Percentiles rank a stretch among this genome's conserved stretches.
These are phyloP conservation scores for Oxyteleia sp. DNA, from an alignment of 2,888 invertebrate genomes.

Conservation along the genomic window DNA sequence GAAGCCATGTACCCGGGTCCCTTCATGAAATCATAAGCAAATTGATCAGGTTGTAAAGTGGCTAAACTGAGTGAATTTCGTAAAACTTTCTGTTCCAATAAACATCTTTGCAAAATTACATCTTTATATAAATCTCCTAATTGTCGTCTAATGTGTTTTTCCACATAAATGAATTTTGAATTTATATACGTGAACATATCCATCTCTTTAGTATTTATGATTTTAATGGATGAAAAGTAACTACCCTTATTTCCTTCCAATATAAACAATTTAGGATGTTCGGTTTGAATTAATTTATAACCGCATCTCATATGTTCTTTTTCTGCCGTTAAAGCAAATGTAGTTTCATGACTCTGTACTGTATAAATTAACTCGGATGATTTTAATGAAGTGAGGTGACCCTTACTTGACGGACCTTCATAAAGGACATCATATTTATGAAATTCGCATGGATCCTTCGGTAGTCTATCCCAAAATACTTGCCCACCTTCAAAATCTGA, in stretches of 20 bases:
- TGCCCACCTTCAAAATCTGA: constrained; percentile 58
- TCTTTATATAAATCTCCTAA: constrained; percentile 71
- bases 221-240: not conserved
- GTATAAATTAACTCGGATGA: constrained; percentile 39
- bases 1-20: constrained; percentile 76
- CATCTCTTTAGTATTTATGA: constrained; percentile 22
- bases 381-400: not conserved
- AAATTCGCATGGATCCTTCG: constrained; percentile 41
- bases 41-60: constrained; percentile 74
- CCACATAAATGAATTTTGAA: constrained; percentile 78
- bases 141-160: constrained; percentile 73
- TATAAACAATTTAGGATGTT: constrained; percentile 57
- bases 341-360: constrained; percentile 44
- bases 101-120: constrained; percentile 74
- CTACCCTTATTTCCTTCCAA: constrained; percentile 23
- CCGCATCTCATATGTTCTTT: constrained; percentile 17
- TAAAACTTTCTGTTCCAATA: constrained; percentile 75
- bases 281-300: constrained; percentile 32
- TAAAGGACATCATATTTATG: constrained; percentile 62
- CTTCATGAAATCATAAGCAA: constrained; percentile 75
- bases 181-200: constrained; percentile 75
- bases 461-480: constrained; percentile 53
- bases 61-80: constrained; percentile 75
- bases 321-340: constrained; percentile 64
- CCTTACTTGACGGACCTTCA: constrained; percentile 54